Conservation (phyloP, 2,113 vertebrate species). For the Hydrolagus affinis region DNA sequence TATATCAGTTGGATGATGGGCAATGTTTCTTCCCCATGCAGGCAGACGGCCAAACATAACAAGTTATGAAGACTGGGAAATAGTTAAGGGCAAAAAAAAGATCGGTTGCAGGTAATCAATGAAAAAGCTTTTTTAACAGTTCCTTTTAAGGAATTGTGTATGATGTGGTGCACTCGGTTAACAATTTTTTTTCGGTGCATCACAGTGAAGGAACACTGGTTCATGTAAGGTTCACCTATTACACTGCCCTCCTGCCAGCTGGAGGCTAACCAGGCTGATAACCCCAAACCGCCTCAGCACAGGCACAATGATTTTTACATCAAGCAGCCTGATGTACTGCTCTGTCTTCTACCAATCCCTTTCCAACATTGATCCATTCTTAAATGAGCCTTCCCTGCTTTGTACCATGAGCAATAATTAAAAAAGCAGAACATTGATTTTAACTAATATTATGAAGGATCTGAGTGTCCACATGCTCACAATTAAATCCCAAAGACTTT, state of each 20-base stretch:
- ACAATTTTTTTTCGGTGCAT: slow-evolving; percentile 53
- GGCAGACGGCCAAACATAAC: neutral
- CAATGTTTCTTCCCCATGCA: slow-evolving; percentile 12
- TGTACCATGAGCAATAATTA: slow-evolving; percentile 99
- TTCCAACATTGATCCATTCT: slow-evolving; percentile 87
- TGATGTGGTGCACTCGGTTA: slow-evolving; percentile 61
- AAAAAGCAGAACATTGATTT: slow-evolving; percentile 99
- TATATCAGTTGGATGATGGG: neutral
- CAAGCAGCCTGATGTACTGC: slow-evolving; percentile 98
- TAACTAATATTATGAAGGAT: slow-evolving; percentile 99
- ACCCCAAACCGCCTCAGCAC: slow-evolving; percentile 74
- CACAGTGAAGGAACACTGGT: slow-evolving; percentile 76
- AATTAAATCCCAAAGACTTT: slow-evolving; percentile 67
- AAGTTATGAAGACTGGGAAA: slow-evolving; percentile 23
- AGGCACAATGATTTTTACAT: slow-evolving; percentile 99
- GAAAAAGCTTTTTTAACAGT: slow-evolving; percentile 54
- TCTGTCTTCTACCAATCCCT: slow-evolving; percentile 90
- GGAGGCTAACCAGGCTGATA: slow-evolving; percentile 96
- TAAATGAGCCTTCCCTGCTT: slow-evolving; percentile 99
- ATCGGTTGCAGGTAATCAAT: slow-evolving; percentile 68
- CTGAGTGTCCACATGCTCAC: slow-evolving; percentile 97
- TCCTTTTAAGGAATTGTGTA: slow-evolving; percentile 59
- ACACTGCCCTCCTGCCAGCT: slow-evolving; percentile 89
- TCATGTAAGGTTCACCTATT: slow-evolving; percentile 85
- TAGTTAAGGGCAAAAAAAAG: slow-evolving; percentile 61